Percentiles rank a stretch among this genome's conserved stretches.
Evolutionary conservation across 2,797 vertebrate genomes (phyloP).

Genomic region (Presbytis comata): DNA sequence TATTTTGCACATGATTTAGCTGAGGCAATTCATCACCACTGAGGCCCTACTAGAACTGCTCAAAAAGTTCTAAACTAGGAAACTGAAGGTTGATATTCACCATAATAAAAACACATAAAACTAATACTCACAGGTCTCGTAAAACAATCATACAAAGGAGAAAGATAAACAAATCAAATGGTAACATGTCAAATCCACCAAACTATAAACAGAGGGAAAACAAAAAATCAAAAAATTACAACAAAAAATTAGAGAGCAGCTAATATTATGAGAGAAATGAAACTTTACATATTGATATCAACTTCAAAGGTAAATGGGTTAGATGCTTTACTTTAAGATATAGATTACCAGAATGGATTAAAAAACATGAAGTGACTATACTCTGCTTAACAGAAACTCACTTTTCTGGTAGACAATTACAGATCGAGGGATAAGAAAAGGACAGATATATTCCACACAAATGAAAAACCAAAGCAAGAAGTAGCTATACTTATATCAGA

Average conservation of each 20-base stretch:
- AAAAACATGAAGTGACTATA: not conserved
- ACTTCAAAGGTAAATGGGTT: not conserved
- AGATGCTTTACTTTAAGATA: not conserved
- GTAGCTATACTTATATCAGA: no score
- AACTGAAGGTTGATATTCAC: not conserved
- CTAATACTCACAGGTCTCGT: not conserved
- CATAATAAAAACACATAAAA: not conserved
- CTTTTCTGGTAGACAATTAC: not conserved
- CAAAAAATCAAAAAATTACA: not conserved
- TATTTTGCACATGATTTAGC: not conserved
- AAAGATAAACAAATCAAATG: not conserved
- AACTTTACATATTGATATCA: not conserved
- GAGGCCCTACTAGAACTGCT: not conserved
- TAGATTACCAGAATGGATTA: not conserved
- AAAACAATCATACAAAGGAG: not conserved
- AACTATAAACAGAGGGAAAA: not conserved
- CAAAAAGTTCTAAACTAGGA: not conserved
- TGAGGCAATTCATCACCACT: not conserved
- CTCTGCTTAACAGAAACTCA: not conserved
- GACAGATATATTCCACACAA: not conserved
- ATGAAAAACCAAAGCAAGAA: not conserved
- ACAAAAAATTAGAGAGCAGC: not conserved
- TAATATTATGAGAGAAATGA: not conserved
- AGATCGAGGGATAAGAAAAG: not conserved
- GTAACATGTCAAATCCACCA: not conserved